These are phyloP conservation scores for Aphaenogaster ashmeadi DNA, from an alignment of 1,140 invertebrate species.

Conservation along the genomic window DNA sequence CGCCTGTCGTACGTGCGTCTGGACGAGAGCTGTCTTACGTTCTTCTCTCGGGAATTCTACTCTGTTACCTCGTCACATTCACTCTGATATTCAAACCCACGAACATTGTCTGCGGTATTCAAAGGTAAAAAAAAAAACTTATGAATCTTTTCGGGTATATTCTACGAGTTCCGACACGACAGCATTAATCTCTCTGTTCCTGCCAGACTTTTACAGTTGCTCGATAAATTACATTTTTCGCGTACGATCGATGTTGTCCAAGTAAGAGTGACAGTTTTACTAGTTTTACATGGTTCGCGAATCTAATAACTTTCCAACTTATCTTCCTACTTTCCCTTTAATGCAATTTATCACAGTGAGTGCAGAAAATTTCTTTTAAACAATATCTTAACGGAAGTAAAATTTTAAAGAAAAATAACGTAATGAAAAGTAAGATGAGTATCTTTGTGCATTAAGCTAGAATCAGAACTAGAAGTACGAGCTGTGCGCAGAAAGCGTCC, in stretches of 20 bases:
- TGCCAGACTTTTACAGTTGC: neutral
- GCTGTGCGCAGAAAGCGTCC: neutral
- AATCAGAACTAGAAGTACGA: neutral
- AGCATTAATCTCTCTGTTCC: slow-evolving; percentile 36
- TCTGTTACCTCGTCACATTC: slow-evolving; percentile 96
- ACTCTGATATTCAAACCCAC: slow-evolving; percentile 93
- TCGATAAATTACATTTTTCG: slow-evolving; percentile 38
- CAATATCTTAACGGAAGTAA: neutral
- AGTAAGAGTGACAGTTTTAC: slow-evolving; percentile 24
- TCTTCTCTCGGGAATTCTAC: slow-evolving; percentile 94
- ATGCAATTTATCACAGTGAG: neutral
- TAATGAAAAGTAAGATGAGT: neutral
- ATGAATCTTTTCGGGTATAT: slow-evolving; percentile 20
- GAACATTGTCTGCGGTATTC: slow-evolving; percentile 92
- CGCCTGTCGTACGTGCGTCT: slow-evolving; percentile 96
- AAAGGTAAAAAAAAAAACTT: slow-evolving; percentile 88
- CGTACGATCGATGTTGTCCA: slow-evolving; percentile 3
- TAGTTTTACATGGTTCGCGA: slow-evolving; percentile 3
- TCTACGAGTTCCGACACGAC: slow-evolving; percentile 6
- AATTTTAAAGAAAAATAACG: neutral
- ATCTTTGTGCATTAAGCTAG: neutral
- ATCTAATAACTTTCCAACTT: slow-evolving; percentile 23
- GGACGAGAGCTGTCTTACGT: slow-evolving; percentile 96
- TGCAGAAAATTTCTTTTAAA: slow-evolving; percentile 11
- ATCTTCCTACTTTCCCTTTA: neutral